Conservation (phyloP, 53 echinoderm and acorn worm genomes). For the Astropecten irregularis region DNA sequence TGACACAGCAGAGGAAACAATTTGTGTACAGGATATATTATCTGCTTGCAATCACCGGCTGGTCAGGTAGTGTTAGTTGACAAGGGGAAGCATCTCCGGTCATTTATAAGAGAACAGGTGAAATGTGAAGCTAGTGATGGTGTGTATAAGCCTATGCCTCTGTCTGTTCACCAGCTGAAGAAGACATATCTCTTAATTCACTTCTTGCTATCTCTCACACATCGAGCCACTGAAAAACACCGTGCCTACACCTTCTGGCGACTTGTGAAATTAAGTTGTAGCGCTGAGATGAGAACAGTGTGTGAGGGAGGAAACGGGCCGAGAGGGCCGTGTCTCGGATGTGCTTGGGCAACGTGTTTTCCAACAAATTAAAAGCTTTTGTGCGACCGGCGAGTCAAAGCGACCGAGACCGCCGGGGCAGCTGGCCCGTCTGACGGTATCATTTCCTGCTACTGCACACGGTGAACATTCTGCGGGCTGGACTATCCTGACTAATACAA, state of each 20-base stretch:
- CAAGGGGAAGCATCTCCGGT: slow-evolving; percentile 5
- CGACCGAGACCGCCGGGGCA: slow-evolving; percentile 2
- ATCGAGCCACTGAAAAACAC: no score
- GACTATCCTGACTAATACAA: slow-evolving; percentile 24
- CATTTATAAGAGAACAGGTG: not conserved
- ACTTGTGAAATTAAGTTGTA: slow-evolving; percentile 56
- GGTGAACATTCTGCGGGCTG: not conserved
- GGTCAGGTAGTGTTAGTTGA: not conserved
- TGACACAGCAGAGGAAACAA: not conserved
- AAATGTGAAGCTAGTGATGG: no score
- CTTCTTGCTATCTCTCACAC: not conserved
- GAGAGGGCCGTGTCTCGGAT: not conserved
- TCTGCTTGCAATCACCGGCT: not conserved
- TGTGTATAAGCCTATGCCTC: not conserved
- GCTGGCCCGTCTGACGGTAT: slow-evolving; percentile 19
- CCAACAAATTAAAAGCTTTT: slow-evolving; percentile 37
- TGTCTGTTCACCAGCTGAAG: not conserved
- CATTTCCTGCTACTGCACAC: slow-evolving; percentile 28
- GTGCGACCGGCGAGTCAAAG: slow-evolving; percentile 37
- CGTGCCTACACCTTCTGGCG: slow-evolving; percentile 25
- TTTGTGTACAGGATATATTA: not conserved
- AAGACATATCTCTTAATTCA: not conserved
- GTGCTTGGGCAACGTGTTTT: slow-evolving; percentile 40
- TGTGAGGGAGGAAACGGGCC: no score
- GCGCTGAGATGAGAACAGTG: not conserved